Base-by-base conservation (phyloP, 2,113 vertebrate genomes). In the Mobula hypostoma region DNA sequence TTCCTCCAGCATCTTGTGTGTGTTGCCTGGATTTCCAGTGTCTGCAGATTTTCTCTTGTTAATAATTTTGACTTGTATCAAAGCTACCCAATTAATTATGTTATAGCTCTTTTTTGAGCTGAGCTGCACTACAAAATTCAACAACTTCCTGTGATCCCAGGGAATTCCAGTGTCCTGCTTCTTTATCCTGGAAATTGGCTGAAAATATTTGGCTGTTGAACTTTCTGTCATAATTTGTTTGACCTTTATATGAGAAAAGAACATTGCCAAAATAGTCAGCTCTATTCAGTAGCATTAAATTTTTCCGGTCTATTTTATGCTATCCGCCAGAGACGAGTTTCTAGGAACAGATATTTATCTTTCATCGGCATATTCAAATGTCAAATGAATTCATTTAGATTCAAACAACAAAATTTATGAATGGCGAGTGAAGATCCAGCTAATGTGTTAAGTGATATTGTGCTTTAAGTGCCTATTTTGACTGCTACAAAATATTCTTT, bases 381-480 rank as follows among this genome's bases (percentile, higher is more conserved):
- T n/a, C 58, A 63, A 87, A 7, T 29, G 56, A 27, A 24, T 87
- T 87, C 2, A 87, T 87, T 90, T 68, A 68, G n/a, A 90, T 90
- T 32, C n/a, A 68, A 36, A 17, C 61, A 66, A 32, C 29, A 32
- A 90, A 66, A 68, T 68, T 66, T 66, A 29, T n/a, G 85, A 66
- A 66, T 90, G 29, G 24, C 85, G 32, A 90, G 8, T 66, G 58
- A 66, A 66, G 85, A 90, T 90, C 63, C 85, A 90, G 61, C 61
- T 63, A 66, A 32, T 63, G 32, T 68, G 61, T 29, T 58, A 85
- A 27, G n/a, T 32, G 63, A 66, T 32, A 17, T 90, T 90, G 85
- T 88, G 83, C 83, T 63, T 88, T 88, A 66, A 90, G 85, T 66
- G 85, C 32, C 61, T 66, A 90, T 93, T 72, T 93, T 93, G 91